Percentiles rank a stretch among this genome's conserved stretches.
Conservation (phyloP, 2,888 invertebrate species). For the Schizaphis graminum region DNA sequence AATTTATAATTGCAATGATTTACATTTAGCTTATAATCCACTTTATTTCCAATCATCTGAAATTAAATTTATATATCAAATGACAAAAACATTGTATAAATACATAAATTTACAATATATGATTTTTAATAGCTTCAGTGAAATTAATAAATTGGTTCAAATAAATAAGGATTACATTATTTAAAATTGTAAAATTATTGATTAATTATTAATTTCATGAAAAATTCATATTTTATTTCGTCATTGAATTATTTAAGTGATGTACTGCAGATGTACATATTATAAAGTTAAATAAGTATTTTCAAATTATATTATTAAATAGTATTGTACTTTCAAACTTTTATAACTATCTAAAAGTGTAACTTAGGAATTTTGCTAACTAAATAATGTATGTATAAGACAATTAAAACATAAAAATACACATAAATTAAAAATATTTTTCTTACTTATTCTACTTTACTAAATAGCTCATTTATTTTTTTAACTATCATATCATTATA, state of each 20-base stretch:
- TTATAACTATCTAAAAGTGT: not conserved
- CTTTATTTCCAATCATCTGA: slow-evolving; percentile 10
- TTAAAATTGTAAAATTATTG: too few species aligned
- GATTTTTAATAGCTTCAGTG: not conserved
- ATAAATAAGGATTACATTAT: not conserved
- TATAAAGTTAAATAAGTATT: not conserved
- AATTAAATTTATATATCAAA: not conserved
- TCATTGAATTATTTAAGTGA: too few species aligned
- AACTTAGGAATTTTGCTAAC: too few species aligned
- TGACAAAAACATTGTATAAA: not conserved
- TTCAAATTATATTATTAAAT: not conserved
- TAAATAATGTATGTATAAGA: too few species aligned
- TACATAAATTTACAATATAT: not conserved
- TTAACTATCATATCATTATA: too few species aligned
- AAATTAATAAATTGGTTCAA: not conserved
- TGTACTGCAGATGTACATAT: too few species aligned
- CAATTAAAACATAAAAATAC: too few species aligned
- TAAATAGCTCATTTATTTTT: too few species aligned
- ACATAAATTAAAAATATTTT: too few species aligned
- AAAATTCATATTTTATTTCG: too few species aligned
- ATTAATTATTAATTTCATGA: not conserved
- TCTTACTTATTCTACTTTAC: too few species aligned
- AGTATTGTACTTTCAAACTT: not conserved
- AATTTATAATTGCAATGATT: slow-evolving; percentile 33
- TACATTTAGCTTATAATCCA: not conserved